A percentile compares a stretch with the other conserved stretches of the same genome.
phyloP scores from a whole-genome alignment of 2,113 vertebrate genomes.

The Uria aalge region DNA sequence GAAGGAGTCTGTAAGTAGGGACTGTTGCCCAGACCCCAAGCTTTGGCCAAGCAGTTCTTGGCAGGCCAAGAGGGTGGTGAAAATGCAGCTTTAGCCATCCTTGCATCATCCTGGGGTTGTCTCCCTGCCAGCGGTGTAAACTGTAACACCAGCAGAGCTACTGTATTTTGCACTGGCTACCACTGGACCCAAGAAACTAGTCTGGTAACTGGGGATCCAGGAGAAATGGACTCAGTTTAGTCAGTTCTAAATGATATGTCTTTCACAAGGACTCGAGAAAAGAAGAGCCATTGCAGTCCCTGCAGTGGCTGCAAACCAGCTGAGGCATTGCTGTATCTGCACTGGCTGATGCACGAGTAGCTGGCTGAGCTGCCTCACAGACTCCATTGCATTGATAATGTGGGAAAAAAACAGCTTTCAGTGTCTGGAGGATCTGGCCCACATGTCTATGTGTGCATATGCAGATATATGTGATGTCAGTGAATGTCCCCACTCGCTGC shows the following conservation, averaged over 20 bases:
- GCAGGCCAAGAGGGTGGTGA: constrained; percentile 30
- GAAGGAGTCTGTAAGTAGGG: constrained; percentile 5
- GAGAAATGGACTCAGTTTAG: not conserved
- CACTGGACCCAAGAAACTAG: not conserved
- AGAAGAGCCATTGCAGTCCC: not conserved
- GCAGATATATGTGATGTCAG: constrained; percentile 4
- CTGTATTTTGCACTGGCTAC: constrained; percentile 24
- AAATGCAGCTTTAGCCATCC: constrained; percentile 39
- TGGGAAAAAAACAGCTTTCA: not conserved
- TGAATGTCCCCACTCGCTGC: not conserved
- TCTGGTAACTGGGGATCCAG: not conserved
- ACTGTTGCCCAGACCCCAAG: constrained; percentile 19
- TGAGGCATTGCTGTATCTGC: not conserved
- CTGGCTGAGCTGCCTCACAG: not conserved
- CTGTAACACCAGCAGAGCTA: constrained; percentile 13
- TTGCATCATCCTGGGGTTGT: constrained; percentile 32
- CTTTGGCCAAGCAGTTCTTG: constrained; percentile 36
- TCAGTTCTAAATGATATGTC: not conserved
- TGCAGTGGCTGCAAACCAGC: not conserved
- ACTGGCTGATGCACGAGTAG: not conserved
- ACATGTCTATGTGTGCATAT: not conserved
- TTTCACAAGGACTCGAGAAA: not conserved
- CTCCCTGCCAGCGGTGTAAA: constrained; percentile 23
- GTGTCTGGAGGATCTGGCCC: not conserved
- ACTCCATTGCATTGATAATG: not conserved